Evolutionary conservation across 2,113 vertebrate genomes (phyloP).

Genomic region (Centropus bengalensis): DNA sequence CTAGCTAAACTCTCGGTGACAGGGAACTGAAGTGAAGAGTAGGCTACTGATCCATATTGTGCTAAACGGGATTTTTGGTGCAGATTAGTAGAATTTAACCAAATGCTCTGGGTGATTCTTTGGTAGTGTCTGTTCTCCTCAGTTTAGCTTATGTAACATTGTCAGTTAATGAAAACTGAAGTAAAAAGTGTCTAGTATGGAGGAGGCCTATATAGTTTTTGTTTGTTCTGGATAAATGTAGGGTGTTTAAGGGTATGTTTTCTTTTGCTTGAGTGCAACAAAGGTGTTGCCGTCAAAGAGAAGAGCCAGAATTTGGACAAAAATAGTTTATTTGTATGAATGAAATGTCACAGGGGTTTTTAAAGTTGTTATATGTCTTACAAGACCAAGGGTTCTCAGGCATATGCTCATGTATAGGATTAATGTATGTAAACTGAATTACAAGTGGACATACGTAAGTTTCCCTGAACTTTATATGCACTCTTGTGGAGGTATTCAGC

Average conservation of each 20-base stretch:
- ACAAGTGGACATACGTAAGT: not conserved
- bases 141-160: not conserved
- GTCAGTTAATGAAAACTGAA: not conserved
- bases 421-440: not conserved
- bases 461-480: not conserved
- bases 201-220: not conserved
- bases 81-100: not conserved
- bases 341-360: not conserved
- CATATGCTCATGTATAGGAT: not conserved
- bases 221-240: not conserved
- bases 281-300: not conserved
- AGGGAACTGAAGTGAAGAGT: not conserved
- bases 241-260: not conserved
- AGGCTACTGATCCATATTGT: not conserved
- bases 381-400: not conserved
- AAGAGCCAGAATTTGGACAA: not conserved
- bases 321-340: accelerated
- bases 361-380: not conserved
- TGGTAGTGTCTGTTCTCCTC: not conserved
- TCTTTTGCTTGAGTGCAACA: not conserved
- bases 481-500: not conserved
- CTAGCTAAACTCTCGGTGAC: not conserved
- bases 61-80: not conserved
- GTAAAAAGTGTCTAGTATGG: not conserved
- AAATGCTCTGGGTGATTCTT: not conserved